Conservation (phyloP, 2,797 vertebrate species). For the Numenius phaeopus region DNA sequence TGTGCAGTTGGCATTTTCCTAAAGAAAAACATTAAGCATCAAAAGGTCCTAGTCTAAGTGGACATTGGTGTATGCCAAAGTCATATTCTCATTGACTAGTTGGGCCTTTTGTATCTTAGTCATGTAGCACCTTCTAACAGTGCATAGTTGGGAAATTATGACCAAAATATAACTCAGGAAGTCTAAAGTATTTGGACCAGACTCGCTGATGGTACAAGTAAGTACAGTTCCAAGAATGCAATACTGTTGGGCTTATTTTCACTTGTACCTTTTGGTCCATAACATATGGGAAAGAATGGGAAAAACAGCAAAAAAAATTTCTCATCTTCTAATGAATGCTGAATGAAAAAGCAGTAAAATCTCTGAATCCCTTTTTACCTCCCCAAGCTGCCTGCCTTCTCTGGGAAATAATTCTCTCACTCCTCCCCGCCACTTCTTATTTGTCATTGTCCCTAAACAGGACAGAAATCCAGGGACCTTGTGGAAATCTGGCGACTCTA, state of each 20-base stretch:
- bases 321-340: neutral
- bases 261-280: neutral
- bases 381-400: neutral
- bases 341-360: neutral
- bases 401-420: neutral
- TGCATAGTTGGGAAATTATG: neutral
- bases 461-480: neutral
- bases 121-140: neutral
- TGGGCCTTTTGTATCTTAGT: neutral
- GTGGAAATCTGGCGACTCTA: neutral
- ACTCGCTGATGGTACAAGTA: neutral
- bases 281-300: neutral
- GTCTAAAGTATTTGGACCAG: neutral
- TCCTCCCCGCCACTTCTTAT: neutral
- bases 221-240: neutral
- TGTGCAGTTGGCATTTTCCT: slow-evolving; percentile 14
- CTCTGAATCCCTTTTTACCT: neutral
- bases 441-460: neutral
- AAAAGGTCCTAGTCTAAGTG: neutral
- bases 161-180: neutral
- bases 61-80: neutral
- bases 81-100: neutral
- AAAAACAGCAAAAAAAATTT: neutral
- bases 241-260: neutral
- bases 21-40: slow-evolving; percentile 24